Evolutionary conservation across 2,113 vertebrate genomes (phyloP), one percentile per base, ranked within the genome.

Genomic region (Hippocampus mohnikei): DNA sequence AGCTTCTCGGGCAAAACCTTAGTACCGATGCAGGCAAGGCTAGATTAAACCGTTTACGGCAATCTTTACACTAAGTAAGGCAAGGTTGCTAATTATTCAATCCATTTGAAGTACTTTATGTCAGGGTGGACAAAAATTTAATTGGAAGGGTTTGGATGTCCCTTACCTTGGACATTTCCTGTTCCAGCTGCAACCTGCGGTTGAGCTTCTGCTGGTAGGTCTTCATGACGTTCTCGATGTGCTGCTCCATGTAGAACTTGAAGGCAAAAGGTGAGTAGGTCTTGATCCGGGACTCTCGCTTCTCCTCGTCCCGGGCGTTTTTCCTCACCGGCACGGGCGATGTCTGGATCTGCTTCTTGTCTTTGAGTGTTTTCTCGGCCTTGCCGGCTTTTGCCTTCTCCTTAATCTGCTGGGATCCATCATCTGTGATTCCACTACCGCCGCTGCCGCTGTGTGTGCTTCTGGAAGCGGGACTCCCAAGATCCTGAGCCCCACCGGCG

Each of bases 171-270:
- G 96, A 96, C 97, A 99, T 98, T 91, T 99, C 97, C 78, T 98
- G 96, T 60, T 99, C 97, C 90, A 99, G 46, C 73, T 99, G 97
- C 58, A 98, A 77, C 73, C 97, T 90, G 44, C 97, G 94, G 83
- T 95, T 95, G 40, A 99, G 93, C 84, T 98, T 99, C 87, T 99
- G 97, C 86, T 98, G 96, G 90, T 98, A 94, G 65, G 95, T 98
- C 88, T 99, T 99, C 87, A 99, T 94, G 80, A 99, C 94, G 0
- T 99, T 99, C 85, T 99, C 97, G 61, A 99, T 94, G 11, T 99
- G 97, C 74, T 99, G 97, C 81, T 99, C 97, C 97, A 99, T 99
- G 88, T 98, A 99, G 88, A 99, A 99, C 84, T 99, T 99, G 78
- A 98, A 99, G 25, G 97, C 97, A 29, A 95, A 98, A 0, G 97